phyloP scores from a whole-genome alignment of 2,797 vertebrate genomes.

The Pogoniulus pusillus region DNA sequence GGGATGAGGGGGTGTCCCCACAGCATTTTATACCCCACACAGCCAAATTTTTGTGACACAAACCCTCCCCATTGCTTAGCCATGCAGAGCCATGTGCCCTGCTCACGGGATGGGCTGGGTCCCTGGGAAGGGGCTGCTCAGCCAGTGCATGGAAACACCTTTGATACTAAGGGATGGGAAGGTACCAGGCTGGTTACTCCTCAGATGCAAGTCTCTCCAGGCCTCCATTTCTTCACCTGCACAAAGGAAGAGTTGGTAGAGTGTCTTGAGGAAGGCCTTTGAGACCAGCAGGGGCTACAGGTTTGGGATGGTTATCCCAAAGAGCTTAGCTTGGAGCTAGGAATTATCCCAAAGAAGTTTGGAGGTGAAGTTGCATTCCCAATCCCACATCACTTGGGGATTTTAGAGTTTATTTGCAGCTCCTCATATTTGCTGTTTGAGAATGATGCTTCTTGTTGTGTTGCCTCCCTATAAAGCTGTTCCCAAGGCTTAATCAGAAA shows the following conservation, averaged over 20 bases:
- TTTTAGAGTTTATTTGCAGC: background rate
- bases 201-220: background rate
- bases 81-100: background rate
- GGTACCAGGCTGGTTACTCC: background rate
- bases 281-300: background rate
- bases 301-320: background rate
- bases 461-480: background rate
- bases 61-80: background rate
- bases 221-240: background rate
- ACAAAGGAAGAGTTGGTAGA: background rate
- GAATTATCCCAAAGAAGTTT: background rate
- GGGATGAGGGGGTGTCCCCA: background rate
- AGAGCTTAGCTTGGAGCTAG: background rate
- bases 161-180: background rate
- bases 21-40: fast-evolving
- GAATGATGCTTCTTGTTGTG: background rate
- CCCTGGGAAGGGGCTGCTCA: background rate
- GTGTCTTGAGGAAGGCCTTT: background rate
- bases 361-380: background rate
- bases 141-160: background rate
- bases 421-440: background rate
- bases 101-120: background rate
- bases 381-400: background rate
- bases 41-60: fast-evolving
- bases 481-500: background rate